Evolutionary conservation across 2,797 vertebrate genomes (phyloP), one percentile per base, ranked within the genome.

Genomic region (Corythornis leucogaster): DNA sequence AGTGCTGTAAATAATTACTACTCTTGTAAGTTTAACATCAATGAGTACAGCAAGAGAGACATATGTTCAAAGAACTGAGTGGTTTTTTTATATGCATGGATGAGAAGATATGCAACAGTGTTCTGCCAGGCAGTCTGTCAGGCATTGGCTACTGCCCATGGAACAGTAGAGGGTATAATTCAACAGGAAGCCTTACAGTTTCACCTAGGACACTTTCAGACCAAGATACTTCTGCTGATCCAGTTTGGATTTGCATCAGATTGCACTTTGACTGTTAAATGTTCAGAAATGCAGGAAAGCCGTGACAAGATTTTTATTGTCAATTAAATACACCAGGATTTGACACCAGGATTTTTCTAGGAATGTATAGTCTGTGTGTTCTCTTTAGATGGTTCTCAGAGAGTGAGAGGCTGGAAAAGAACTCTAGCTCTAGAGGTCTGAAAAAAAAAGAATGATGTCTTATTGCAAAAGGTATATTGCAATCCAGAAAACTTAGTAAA

Each of bases 1-100:
- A 68, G n/a, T 61, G 50, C 70, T 84, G 71, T 88, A 93, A 93
- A 94, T 94, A 79, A 92, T 91, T 94, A 55, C 59, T 61, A 3
- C 20, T 81, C 5, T 26, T 48, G 24, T 51, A 76, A 73, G 63
- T 63, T 40, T 77, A 64, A 35, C 6, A 31, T 42, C 20, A 22
- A 5, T 26, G 20, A 68, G 21, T 51, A 61, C 43, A 86, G 19
- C 9, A 50, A 78, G 38, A 84, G n/a, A 87, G 5, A 14, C 8
- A n/a, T 22, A 30, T 12, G 4, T 51, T 80, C 0, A 30, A 62
- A 78, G 69, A 43, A 45, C 3, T 3, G 13, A 10, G 20, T 11
- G 2, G 35, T 61, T 78, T 50, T 50, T 76, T 63, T 71, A 31
- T 28, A 25, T 10, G 25, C 2, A 15, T 16, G 17, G 24, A 20